phyloP scores from a whole-genome alignment of 2,888 invertebrate species.

The Zele albiditarsus region DNA sequence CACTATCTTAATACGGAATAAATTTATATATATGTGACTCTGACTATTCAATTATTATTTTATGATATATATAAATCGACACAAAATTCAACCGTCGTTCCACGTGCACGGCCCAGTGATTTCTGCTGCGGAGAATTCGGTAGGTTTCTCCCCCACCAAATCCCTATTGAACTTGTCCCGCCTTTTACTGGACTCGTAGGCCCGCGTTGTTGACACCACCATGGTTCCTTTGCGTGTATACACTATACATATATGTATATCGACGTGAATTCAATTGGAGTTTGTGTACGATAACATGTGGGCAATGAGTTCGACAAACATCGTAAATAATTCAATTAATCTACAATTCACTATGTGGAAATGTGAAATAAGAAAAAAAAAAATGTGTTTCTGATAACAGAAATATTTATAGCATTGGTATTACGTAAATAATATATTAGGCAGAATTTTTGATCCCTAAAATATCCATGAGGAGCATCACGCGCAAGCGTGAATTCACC shows the following conservation, averaged over 20 bases:
- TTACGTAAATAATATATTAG: not conserved
- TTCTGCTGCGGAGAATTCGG: conserved; percentile 30
- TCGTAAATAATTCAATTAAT: not conserved
- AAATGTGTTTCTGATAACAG: not conserved
- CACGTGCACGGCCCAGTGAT: conserved; percentile 28
- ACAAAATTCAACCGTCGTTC: conserved; percentile 9
- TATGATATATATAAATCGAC: not conserved
- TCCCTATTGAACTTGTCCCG: conserved; percentile 31
- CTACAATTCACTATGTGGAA: not conserved
- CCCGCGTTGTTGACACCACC: conserved; percentile 17
- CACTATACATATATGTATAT: not conserved
- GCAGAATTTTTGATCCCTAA: not conserved
- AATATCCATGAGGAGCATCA: not conserved
- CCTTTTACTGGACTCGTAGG: conserved; percentile 24
- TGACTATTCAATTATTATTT: not conserved
- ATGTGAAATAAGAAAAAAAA: not conserved
- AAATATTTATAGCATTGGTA: not conserved
- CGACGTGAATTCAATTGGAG: not conserved
- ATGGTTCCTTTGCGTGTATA: conserved; percentile 4
- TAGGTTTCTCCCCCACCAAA: conserved; percentile 16
- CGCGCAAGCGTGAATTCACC: conserved; percentile 24
- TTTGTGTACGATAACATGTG: not conserved
- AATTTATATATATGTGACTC: not conserved
- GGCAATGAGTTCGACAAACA: not conserved
- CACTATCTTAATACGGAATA: not conserved